phyloP scores from a whole-genome alignment of 2,113 vertebrate genomes.

The Microcebus griseorufus region DNA sequence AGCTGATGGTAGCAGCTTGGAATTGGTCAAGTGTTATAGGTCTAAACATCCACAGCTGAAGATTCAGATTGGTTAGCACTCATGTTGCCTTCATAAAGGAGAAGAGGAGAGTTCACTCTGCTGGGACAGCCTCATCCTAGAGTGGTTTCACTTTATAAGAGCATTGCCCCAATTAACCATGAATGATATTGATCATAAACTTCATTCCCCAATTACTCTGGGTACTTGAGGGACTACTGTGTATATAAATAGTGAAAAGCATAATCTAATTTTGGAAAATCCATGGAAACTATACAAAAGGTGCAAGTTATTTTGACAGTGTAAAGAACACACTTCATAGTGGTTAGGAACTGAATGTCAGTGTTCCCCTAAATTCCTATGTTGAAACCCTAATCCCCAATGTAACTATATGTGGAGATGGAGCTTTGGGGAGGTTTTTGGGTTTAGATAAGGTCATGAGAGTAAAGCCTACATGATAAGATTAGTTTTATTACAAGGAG shows the following conservation, averaged over 20 bases:
- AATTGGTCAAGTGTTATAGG: neutral
- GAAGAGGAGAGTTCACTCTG: neutral
- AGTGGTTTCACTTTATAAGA: neutral
- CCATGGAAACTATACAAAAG: neutral
- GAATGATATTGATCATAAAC: neutral
- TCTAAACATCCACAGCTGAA: neutral
- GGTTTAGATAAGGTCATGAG: neutral
- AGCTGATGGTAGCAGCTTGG: neutral
- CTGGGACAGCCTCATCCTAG: neutral
- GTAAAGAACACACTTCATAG: neutral
- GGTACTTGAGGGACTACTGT: neutral
- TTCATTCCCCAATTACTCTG: neutral
- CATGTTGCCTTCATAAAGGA: neutral
- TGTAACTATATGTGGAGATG: neutral
- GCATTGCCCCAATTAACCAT: neutral
- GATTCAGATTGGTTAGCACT: neutral
- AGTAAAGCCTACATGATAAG: neutral
- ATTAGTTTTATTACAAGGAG: neutral
- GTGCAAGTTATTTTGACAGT: neutral
- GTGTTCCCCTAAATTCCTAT: neutral
- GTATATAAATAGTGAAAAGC: neutral
- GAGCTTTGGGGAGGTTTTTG: neutral
- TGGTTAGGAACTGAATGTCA: neutral
- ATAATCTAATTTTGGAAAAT: neutral
- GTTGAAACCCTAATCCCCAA: neutral